Conservation (phyloP, 2,888 invertebrate genomes). For the Eudemis profundana region DNA sequence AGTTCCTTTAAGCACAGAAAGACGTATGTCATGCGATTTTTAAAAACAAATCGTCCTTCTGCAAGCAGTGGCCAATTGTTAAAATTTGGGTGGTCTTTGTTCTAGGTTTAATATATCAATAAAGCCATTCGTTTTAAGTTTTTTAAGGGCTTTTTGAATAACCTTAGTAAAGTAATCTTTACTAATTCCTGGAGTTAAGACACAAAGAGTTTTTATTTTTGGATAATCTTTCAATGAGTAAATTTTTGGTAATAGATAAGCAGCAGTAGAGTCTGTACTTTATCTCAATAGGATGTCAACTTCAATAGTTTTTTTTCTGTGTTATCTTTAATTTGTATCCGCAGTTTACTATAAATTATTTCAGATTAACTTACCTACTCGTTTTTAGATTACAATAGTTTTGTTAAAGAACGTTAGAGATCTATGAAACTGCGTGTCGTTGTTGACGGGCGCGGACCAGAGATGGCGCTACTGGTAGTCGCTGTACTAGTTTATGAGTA, state of each 20-base stretch:
- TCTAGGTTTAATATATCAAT: background rate
- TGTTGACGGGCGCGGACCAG: background rate
- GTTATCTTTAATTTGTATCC: too few species aligned
- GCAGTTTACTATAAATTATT: too few species aligned
- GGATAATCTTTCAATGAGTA: background rate
- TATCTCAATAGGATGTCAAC: too few species aligned
- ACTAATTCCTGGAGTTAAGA: constrained; percentile 6
- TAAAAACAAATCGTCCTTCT: background rate
- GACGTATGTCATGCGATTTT: constrained; percentile 1
- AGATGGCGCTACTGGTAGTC: constrained; percentile 22
- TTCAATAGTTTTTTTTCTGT: too few species aligned
- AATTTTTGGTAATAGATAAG: background rate
- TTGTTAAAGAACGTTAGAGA: background rate
- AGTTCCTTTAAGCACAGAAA: constrained; percentile 38
- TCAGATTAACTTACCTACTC: too few species aligned
- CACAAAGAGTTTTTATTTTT: background rate
- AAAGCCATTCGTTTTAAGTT: background rate
- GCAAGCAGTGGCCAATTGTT: background rate
- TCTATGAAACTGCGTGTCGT: background rate
- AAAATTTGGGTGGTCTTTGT: constrained; percentile 32
- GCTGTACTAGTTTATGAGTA: background rate
- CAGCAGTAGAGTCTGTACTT: too few species aligned
- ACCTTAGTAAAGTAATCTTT: background rate
- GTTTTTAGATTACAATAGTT: too few species aligned
- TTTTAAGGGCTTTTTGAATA: background rate